Conservation (phyloP, 2,888 invertebrate genomes). For the Tuta absoluta region DNA sequence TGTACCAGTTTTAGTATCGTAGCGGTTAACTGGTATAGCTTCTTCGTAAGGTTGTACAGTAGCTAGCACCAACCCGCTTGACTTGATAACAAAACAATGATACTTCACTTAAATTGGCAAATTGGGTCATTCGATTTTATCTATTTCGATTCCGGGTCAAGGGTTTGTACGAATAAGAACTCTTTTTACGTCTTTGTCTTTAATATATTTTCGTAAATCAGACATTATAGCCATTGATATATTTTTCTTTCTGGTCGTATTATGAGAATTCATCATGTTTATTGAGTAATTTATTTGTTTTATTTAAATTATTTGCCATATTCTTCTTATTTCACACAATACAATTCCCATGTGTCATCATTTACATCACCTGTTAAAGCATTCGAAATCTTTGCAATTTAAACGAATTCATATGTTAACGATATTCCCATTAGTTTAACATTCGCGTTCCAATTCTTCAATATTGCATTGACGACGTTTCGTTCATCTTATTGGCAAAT, state of each 20-base stretch:
- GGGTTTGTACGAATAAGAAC: constrained; percentile 36
- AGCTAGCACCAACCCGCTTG: not conserved
- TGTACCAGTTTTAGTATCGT: not conserved
- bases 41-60: not conserved
- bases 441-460: not conserved
- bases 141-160: constrained; percentile 45
- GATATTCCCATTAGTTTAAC: not conserved
- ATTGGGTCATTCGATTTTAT: constrained; percentile 37
- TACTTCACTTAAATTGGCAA: constrained; percentile 16
- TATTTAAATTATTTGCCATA: too few relatives aligned
- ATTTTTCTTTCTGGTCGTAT: not conserved
- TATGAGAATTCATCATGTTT: not conserved
- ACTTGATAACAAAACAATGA: constrained; percentile 1
- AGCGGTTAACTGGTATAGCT: too few relatives aligned
- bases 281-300: too few relatives aligned
- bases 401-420: not conserved
- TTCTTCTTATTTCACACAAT: too few relatives aligned
- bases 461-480: not conserved
- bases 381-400: not conserved
- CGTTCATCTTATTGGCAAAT: constrained; percentile 6
- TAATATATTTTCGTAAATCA: too few relatives aligned
- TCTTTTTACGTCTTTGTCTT: constrained; percentile 11
- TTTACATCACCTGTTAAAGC: too few relatives aligned
- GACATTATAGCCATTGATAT: not conserved
- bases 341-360: too few relatives aligned